Conservation (phyloP, 2,113 vertebrate species). For the Noctilio leporinus region DNA sequence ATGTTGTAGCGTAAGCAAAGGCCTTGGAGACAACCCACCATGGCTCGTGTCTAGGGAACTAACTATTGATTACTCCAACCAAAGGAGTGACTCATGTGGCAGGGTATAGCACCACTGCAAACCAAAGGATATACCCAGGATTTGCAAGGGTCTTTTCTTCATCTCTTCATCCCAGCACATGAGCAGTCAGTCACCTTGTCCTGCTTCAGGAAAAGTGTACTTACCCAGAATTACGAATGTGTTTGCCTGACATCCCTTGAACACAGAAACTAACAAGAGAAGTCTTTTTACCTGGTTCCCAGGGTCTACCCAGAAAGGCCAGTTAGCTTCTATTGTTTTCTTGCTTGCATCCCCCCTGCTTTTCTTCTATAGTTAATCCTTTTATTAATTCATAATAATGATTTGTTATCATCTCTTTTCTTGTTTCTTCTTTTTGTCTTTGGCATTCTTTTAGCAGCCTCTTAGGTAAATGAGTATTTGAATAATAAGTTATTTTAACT, state of each 20-base stretch:
- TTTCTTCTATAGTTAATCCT: background rate
- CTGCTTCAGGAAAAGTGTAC: background rate
- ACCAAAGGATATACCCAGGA: background rate
- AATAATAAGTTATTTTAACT: background rate
- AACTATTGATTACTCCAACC: background rate
- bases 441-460: background rate
- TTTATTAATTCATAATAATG: background rate
- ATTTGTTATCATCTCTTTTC: background rate
- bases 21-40: background rate
- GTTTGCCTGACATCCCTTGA: background rate
- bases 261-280: background rate
- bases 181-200: background rate
- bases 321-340: background rate
- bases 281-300: background rate
- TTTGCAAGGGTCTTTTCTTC: background rate
- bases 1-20: background rate
- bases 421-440: conserved; percentile 23
- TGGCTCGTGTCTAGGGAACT: background rate
- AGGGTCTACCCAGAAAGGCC: background rate
- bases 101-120: background rate
- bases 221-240: background rate
- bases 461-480: background rate
- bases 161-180: background rate
- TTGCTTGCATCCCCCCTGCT: background rate
- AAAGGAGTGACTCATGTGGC: background rate